These are phyloP conservation scores for Metalampra italica DNA, from an alignment of 2,888 invertebrate genomes.

Conservation along the genomic window DNA sequence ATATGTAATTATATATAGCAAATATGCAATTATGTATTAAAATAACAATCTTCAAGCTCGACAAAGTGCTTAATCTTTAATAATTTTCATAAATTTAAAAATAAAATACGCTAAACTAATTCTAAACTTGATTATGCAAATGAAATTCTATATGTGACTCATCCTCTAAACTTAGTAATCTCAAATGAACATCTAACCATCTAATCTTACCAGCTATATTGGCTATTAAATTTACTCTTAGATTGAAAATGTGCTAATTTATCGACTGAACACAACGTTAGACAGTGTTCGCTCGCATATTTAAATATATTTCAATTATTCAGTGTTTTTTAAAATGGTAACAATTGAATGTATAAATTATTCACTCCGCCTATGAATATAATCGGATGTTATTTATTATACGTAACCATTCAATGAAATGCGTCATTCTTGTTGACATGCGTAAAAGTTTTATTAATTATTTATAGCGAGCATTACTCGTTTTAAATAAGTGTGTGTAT, in stretches of 20 bases:
- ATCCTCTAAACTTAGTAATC: conserved; percentile 78
- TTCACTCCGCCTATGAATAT: conserved; percentile 30
- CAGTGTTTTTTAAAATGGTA: conserved; percentile 27
- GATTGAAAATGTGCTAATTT: conserved; percentile 37
- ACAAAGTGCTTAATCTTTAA: conserved; percentile 51
- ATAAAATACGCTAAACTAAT: conserved; percentile 58
- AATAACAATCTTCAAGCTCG: conserved; percentile 75
- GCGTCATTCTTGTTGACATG: conserved; percentile 32
- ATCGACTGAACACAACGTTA: conserved; percentile 41
- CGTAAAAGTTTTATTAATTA: conserved; percentile 39
- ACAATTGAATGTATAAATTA: conserved; percentile 28
- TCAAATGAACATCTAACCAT: conserved; percentile 49
- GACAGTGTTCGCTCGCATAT: neutral
- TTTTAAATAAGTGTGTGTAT: conserved; percentile 18
- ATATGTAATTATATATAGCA: conserved; percentile 58
- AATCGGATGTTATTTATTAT: conserved; percentile 22
- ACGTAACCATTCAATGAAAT: conserved; percentile 17
- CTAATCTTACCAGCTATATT: conserved; percentile 45
- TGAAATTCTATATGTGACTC: conserved; percentile 62
- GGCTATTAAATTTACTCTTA: conserved; percentile 42
- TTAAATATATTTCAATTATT: conserved; percentile 23
- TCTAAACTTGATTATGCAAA: conserved; percentile 50
- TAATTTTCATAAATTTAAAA: conserved; percentile 39
- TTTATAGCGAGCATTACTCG: conserved; percentile 29
- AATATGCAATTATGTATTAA: conserved; percentile 67